phyloP scores from a whole-genome alignment of 2,797 vertebrate genomes.

The Streptopelia turtur region DNA sequence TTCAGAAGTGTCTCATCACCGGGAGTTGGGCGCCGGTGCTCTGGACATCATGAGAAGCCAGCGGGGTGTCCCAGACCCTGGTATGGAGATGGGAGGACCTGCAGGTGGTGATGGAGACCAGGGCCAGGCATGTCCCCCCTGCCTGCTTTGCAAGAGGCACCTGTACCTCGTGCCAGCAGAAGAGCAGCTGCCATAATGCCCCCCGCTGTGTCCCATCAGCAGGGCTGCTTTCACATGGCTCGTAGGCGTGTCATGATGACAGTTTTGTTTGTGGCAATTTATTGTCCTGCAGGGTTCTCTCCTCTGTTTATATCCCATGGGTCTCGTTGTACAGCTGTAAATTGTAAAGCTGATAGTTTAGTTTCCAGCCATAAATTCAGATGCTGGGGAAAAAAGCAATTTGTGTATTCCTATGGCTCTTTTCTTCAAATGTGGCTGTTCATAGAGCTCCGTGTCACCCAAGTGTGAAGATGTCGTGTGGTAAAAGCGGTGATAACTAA shows the following conservation, averaged over 20 bases:
- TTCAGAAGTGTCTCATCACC: background rate
- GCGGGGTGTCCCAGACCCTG: background rate
- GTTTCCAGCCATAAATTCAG: slow-evolving; percentile 57
- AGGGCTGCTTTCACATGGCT: background rate
- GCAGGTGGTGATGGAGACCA: background rate
- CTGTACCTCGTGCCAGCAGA: background rate
- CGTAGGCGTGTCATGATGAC: background rate
- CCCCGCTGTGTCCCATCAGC: background rate
- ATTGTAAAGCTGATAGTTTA: slow-evolving; percentile 34
- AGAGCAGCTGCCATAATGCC: background rate
- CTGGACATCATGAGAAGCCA: background rate
- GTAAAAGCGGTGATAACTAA: background rate
- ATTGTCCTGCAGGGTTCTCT: slow-evolving; percentile 23
- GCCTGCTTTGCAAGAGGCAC: background rate
- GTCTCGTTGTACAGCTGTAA: slow-evolving; percentile 8
- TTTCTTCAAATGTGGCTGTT: background rate
- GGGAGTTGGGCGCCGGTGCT: background rate
- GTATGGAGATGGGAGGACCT: background rate
- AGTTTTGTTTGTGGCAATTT: slow-evolving; percentile 43
- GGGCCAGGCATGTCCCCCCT: rapidly evolving
- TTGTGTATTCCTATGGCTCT: background rate
- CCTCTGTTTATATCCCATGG: slow-evolving; percentile 33
- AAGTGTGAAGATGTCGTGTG: background rate
- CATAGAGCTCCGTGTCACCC: background rate
- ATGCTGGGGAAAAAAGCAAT: background rate